Conservation (phyloP, 2,113 vertebrate genomes). For the Megatriorchis doriae region DNA sequence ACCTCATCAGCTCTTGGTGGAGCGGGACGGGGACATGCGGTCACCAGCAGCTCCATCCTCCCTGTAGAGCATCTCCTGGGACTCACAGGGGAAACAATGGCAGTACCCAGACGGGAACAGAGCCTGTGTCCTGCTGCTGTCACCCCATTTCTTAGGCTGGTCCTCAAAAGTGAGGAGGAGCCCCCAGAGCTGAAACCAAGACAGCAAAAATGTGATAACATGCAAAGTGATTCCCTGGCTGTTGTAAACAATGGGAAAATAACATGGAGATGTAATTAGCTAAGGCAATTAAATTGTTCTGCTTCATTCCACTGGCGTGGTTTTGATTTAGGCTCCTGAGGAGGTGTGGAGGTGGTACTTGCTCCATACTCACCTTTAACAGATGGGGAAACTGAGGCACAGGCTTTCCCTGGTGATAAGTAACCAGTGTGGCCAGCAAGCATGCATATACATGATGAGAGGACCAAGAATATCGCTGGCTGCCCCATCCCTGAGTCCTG, state of each 20-base stretch:
- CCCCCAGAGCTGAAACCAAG: not conserved
- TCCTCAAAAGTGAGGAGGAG: not conserved
- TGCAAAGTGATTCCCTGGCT: not conserved
- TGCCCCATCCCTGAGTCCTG: not conserved
- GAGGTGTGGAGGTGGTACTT: not conserved
- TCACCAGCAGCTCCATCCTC: not conserved
- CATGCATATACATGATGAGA: not conserved
- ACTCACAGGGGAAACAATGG: not conserved
- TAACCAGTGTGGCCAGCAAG: not conserved
- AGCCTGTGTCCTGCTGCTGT: not conserved
- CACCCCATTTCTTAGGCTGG: not conserved
- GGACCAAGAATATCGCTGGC: accelerated
- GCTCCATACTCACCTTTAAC: not conserved
- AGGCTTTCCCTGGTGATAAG: not conserved
- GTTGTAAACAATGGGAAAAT: not conserved
- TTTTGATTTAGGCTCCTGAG: not conserved
- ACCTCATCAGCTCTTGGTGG: not conserved
- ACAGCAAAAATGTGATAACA: not conserved
- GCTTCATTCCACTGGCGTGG: not conserved
- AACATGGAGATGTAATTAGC: not conserved
- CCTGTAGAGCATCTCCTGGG: not conserved
- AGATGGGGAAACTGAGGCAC: not conserved
- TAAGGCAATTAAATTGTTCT: accelerated
- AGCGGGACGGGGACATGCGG: accelerated
- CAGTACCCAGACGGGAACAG: accelerated